Base-by-base conservation (phyloP, 2,797 vertebrate species). In the Syncerus caffer region DNA sequence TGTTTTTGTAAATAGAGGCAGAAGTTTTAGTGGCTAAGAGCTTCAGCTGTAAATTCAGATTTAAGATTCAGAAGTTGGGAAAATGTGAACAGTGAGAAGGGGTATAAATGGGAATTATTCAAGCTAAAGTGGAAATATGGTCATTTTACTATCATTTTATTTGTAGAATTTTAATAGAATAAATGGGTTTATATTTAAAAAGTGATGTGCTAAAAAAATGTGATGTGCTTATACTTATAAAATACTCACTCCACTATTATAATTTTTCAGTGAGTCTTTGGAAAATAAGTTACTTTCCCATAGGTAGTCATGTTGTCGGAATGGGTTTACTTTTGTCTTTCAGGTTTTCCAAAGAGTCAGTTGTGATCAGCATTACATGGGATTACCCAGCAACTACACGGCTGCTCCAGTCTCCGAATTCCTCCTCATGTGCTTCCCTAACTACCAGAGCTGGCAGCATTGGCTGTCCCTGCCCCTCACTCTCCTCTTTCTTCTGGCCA, bases 401-500 rank as follows among this genome's bases (percentile, higher is more conserved):
- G 34, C 53, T 51, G 7, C 11, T 16, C 4, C 25, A 10, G 38
- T 89, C 23, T 82, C 58, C 0, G 84, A 97, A 64, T 64, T 64
- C 7, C 62, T n/a, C 31, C 31, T 64, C 62, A 64, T 62, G 29
- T 98, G 97, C 88, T 98, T 98, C 38, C 45, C 60, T 62, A 31
- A 62, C 60, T 95, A 78, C 34, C 89, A 95, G 45, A 90, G 45
- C 7, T 96, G 96, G 94, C 96, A 95, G 34, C 88, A 89, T 4
- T 96, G 95, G 95, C 13, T 93, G 11, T 93, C 95, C n/a, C 60
- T 93, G 45, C 74, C 57, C 23, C 50, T 97, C 29, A n/a, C 67
- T 6, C 45, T 98, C n/a, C 97, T 98, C 12, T 93, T 89, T 7
- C 16, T 98, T 7, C 83, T 98, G 78, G 96, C 95, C 21, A 83